Percentiles rank a stretch among this genome's conserved stretches.
Evolutionary conservation across 2,888 invertebrate species (phyloP).

Genomic region (Xanthia icteritia): DNA sequence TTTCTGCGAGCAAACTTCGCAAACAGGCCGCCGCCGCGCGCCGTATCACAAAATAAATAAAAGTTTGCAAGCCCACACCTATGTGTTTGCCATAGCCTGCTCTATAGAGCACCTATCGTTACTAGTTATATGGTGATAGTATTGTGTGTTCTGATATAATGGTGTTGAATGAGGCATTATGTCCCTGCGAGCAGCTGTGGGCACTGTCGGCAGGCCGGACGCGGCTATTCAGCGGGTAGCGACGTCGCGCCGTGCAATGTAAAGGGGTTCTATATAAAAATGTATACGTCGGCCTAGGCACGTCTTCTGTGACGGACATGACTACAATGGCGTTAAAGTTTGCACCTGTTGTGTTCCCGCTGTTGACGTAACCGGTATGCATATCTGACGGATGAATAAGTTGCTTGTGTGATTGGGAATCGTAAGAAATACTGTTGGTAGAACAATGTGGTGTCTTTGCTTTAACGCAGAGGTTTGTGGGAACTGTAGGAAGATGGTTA

Average conservation of each 20-base stretch:
- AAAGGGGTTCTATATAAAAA: constrained; percentile 55
- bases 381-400: constrained; percentile 33
- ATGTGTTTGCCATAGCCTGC: constrained; percentile 29
- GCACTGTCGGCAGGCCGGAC: constrained; percentile 55
- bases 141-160: constrained; percentile 34
- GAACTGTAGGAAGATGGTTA: background rate
- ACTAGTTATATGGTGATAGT: background rate
- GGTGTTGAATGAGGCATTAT: constrained; percentile 62
- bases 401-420: constrained; percentile 11
- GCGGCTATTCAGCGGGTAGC: constrained; percentile 51
- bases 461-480: no score
- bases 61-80: constrained; percentile 56
- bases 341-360: constrained; percentile 51
- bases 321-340: constrained; percentile 47
- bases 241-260: constrained; percentile 22
- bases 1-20: constrained; percentile 20
- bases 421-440: background rate
- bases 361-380: constrained; percentile 20
- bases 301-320: constrained; percentile 41
- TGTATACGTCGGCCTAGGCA: constrained; percentile 16
- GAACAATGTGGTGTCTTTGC: background rate
- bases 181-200: constrained; percentile 45
- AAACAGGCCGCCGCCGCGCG: constrained; percentile 29
- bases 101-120: constrained; percentile 23
- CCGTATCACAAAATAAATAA: constrained; percentile 57